Conservation (phyloP, 1,140 invertebrate genomes). For the Lysiphlebus fabarum region DNA sequence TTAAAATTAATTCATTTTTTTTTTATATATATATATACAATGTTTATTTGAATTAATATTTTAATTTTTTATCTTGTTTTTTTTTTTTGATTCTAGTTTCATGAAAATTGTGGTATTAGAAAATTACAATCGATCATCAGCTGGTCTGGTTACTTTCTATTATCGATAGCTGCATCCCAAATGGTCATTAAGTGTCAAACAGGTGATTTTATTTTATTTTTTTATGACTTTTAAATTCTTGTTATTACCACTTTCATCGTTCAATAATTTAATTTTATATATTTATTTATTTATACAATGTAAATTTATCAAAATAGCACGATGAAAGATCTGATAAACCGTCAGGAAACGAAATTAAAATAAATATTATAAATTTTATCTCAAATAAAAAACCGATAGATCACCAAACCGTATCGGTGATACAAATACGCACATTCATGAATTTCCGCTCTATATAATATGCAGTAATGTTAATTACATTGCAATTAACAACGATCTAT, state of each 20-base stretch:
- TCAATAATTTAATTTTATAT: too few species aligned
- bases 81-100: neutral
- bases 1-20: too few species aligned
- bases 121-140: neutral
- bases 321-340: neutral
- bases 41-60: too few species aligned
- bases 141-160: conserved; percentile 15
- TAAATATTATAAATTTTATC: neutral
- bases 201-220: conserved; percentile 2
- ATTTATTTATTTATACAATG: neutral
- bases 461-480: conserved; percentile 35
- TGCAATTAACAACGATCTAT: conserved; percentile 39
- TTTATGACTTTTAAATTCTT: too few species aligned
- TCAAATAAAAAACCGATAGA: neutral
- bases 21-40: too few species aligned
- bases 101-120: neutral
- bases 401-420: conserved; percentile 32
- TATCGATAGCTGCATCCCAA: neutral
- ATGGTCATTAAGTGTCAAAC: conserved; percentile 6
- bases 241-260: too few species aligned
- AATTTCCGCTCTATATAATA: conserved; percentile 46
- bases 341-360: neutral
- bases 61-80: too few species aligned
- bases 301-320: neutral
- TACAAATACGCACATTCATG: conserved; percentile 26